These are phyloP conservation scores for Phalloptychus januarius DNA, from an alignment of 2,797 vertebrate genomes.

Conservation along the genomic window DNA sequence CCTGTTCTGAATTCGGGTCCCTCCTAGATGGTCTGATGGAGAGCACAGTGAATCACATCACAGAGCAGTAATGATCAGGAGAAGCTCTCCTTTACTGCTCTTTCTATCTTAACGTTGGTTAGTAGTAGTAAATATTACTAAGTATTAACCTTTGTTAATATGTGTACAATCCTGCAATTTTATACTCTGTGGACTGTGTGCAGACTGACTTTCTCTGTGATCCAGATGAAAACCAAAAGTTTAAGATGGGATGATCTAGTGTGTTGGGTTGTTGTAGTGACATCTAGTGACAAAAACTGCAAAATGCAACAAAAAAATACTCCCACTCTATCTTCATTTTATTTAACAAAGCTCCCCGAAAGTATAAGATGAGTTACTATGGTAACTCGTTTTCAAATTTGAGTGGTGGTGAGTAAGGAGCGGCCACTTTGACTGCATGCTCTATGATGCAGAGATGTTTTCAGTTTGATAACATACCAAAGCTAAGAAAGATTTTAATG, in stretches of 20 bases:
- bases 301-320: background rate
- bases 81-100: no score
- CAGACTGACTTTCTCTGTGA: background rate
- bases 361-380: background rate
- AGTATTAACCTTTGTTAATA: background rate
- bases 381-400: background rate
- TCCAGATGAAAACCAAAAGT: background rate
- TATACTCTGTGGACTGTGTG: background rate
- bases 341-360: background rate
- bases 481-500: background rate
- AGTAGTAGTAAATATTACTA: background rate
- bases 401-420: background rate
- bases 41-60: background rate
- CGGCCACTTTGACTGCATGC: background rate
- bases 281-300: background rate
- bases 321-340: background rate
- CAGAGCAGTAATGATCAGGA: no score
- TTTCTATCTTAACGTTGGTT: no score
- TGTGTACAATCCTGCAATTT: background rate
- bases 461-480: background rate
- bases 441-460: background rate
- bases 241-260: background rate
- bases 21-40: background rate
- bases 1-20: no score
- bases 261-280: background rate